Conservation (phyloP, 1,140 invertebrate species). For the Rhopalosiphum padi region DNA sequence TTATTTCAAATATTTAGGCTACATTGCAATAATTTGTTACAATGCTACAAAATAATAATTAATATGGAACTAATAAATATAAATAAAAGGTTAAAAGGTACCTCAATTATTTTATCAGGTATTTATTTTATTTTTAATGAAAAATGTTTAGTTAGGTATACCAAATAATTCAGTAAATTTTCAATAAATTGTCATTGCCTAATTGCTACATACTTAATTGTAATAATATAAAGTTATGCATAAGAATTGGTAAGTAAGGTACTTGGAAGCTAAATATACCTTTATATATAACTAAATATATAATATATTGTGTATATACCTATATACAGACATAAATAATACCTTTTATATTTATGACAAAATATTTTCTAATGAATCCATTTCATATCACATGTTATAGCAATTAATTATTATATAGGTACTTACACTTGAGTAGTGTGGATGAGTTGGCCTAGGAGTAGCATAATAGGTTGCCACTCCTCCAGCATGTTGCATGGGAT, state of each 20-base stretch:
- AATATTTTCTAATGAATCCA: not conserved
- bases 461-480: conserved; percentile 52
- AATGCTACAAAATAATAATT: not conserved
- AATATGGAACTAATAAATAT: not conserved
- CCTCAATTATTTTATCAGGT: not conserved
- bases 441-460: conserved; percentile 40
- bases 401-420: not conserved
- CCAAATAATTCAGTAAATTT: not conserved
- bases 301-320: not conserved
- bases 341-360: not conserved
- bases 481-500: conserved; percentile 44
- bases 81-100: not conserved
- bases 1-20: not conserved
- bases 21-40: not conserved
- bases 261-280: not conserved
- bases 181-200: not conserved
- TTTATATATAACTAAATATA: not conserved
- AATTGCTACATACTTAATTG: not conserved
- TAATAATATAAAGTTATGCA: not conserved
- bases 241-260: not conserved
- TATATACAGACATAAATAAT: not conserved
- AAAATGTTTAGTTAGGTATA: not conserved
- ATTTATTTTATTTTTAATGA: not conserved
- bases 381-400: not conserved
- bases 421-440: conserved; percentile 54